Conservation (phyloP, 2,797 vertebrate genomes). For the Hirundo rustica region DNA sequence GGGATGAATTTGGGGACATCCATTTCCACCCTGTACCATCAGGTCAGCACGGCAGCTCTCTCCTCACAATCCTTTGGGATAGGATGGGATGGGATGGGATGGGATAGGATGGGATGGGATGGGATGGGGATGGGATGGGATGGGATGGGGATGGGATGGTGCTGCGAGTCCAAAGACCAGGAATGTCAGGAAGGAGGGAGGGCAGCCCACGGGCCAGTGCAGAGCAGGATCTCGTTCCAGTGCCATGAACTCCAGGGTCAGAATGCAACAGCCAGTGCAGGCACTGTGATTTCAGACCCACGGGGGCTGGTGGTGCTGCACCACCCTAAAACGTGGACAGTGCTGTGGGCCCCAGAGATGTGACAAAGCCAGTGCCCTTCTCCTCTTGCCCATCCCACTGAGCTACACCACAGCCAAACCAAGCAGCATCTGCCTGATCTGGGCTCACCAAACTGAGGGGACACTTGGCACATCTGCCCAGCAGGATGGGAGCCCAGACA, state of each 20-base stretch:
- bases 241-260: accelerated
- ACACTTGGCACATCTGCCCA: not conserved
- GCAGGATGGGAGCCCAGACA: not conserved
- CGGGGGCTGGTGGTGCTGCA: not conserved
- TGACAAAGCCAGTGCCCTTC: accelerated
- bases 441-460: accelerated
- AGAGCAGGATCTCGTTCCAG: accelerated
- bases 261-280: not conserved
- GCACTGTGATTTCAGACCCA: accelerated
- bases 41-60: not conserved
- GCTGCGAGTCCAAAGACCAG: accelerated
- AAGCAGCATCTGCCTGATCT: accelerated
- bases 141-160: too few species aligned
- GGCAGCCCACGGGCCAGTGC: accelerated
- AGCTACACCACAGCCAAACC: not conserved
- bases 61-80: too few species aligned
- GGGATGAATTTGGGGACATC: not conserved
- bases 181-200: not conserved
- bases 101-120: too few species aligned
- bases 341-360: accelerated
- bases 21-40: not conserved
- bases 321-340: accelerated
- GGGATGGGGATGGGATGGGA: too few species aligned
- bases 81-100: too few species aligned
- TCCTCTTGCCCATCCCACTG: accelerated